Evolutionary conservation across 37 sponge, comb jelly and placozoan genomes (phyloP).

Genomic region (Spongia lamella): DNA sequence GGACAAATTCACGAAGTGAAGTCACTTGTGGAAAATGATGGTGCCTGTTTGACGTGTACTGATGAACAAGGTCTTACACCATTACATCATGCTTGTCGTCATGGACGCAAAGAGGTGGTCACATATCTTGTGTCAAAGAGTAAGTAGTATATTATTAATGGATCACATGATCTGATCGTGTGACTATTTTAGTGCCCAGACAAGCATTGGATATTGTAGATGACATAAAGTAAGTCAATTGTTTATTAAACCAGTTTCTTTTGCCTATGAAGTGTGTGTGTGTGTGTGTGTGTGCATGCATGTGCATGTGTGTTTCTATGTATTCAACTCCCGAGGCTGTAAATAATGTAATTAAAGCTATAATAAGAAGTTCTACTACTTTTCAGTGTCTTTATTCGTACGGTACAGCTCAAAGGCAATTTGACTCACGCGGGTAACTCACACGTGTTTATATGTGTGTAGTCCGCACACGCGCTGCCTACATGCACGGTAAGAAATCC

Average conservation of each 20-base stretch:
- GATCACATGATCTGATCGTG: background rate
- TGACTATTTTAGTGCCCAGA: slow-evolving; percentile 36
- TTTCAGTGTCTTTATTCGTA: background rate
- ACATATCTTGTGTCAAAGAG: slow-evolving; percentile 41
- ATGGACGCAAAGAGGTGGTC: slow-evolving; percentile 70
- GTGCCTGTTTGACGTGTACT: slow-evolving; percentile 51
- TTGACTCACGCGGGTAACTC: too few relatives aligned
- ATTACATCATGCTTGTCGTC: slow-evolving; percentile 82
- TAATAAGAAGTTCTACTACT: too few relatives aligned
- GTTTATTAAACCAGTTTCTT: slow-evolving; percentile 7
- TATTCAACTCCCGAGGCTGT: too few relatives aligned
- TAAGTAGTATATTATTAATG: background rate
- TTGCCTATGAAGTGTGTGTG: background rate
- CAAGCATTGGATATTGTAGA: slow-evolving; percentile 59
- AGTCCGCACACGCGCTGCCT: too few relatives aligned
- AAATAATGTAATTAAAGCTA: too few relatives aligned
- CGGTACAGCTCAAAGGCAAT: too few relatives aligned
- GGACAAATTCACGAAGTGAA: slow-evolving; percentile 5
- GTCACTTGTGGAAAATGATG: slow-evolving; percentile 24
- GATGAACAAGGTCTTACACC: slow-evolving; percentile 75
- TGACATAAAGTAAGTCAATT: slow-evolving; percentile 47
- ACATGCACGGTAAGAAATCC: too few relatives aligned
- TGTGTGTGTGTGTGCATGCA: too few relatives aligned
- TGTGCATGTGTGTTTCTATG: too few relatives aligned
- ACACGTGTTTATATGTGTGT: background rate